Evolutionary conservation across 2,888 invertebrate genomes (phyloP), one percentile per base, ranked within the genome.

Genomic region (Philereme transversata): DNA sequence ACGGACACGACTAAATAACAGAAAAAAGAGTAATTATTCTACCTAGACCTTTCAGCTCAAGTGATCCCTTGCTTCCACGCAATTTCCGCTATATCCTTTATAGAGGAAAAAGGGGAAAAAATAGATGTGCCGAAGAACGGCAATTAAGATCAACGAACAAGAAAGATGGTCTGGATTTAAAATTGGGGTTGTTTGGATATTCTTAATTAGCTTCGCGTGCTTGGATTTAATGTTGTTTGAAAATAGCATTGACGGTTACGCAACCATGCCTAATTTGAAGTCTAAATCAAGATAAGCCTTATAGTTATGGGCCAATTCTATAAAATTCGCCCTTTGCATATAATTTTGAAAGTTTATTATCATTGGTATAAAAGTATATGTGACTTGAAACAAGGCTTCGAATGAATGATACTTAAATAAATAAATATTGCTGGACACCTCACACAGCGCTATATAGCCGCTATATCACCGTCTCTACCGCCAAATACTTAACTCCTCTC

Each of bases 31-130:
- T 84, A 87, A 88, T 87, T 87, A 87, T 79, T 75, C 73, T 81
- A 79, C 82, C 80, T 80, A 81, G 79, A 81, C 78, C 82, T 83
- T 87, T 84, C 80, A 78, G 73, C 74, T 79, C 75, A 81, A 86
- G 84, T 77, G 77, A 83, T 84, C 84, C 81, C 77, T 83, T 82
- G 79, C 81, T 87, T 88, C 86, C 87, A 81, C 77, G 81, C 81
- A 87, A 89, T 89, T 89, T 88, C 87, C 88, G 83, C 72, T 79
- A 72, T 75, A 77, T 78, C 70, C 72, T 72, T 69, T 81, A 84
- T 82, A 80, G 80, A 77, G 82, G 81, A 81, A 85, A 83, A 81
- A 79, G 78, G 81, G 81, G 74, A 75, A 76, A 75, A 75, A 78
- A 75, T 65, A 73, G 68, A 75, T 64, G 72, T 73, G 76, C 77